phyloP scores from a whole-genome alignment of 2,888 invertebrate species.

The Philopedon plagiatum region DNA sequence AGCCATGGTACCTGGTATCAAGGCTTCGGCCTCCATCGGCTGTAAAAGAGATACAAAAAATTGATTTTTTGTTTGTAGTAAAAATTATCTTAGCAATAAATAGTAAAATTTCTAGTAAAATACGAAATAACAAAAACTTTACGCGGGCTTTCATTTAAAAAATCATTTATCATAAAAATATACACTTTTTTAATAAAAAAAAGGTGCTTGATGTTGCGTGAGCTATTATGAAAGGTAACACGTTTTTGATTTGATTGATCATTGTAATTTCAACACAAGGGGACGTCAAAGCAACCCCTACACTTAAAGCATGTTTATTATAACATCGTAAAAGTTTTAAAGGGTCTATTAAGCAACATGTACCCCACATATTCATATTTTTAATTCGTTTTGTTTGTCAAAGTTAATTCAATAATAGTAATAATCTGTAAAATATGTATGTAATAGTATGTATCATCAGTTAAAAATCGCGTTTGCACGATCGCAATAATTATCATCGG shows the following conservation, averaged over 20 bases:
- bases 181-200: constrained; percentile 4
- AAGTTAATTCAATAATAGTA: too few species aligned
- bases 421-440: too few species aligned
- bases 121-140: neutral
- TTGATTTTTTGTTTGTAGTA: too few species aligned
- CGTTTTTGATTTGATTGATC: constrained; percentile 41
- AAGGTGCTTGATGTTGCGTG: constrained; percentile 27
- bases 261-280: constrained; percentile 39
- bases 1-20: too few species aligned
- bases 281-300: constrained; percentile 36
- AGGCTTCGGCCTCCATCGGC: too few species aligned
- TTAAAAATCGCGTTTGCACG: too few species aligned
- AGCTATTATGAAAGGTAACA: constrained; percentile 25
- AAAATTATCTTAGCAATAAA: too few species aligned
- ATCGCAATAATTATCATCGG: too few species aligned
- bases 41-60: too few species aligned
- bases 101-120: neutral
- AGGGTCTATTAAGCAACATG: neutral
- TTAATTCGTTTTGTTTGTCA: too few species aligned
- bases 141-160: neutral
- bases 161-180: constrained; percentile 7
- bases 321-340: constrained; percentile 7
- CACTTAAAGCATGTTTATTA: constrained; percentile 25
- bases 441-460: too few species aligned
- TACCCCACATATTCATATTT: too few species aligned